These are phyloP conservation scores for Lissocephala sabroskyi DNA, from an alignment of 2,888 invertebrate species.

Conservation along the genomic window DNA sequence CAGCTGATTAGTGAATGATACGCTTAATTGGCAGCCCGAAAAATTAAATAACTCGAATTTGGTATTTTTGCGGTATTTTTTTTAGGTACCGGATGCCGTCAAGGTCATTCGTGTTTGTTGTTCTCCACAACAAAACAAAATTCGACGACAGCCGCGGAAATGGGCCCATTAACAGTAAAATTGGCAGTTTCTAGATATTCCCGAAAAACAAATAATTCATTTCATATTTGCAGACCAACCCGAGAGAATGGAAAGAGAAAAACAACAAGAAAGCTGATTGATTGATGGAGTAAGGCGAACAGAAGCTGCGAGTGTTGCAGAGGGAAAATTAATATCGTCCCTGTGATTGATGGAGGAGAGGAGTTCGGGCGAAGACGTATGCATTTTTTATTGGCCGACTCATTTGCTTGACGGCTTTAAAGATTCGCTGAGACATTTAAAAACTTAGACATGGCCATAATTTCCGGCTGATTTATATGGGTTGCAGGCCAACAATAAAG, in stretches of 20 bases:
- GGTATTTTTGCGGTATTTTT: not conserved
- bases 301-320: no score
- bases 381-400: no score
- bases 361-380: no score
- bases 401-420: no score
- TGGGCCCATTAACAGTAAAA: not conserved
- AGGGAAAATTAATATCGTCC: no score
- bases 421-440: no score
- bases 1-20: no score
- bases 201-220: conserved; percentile 1
- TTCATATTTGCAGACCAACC: not conserved
- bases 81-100: conserved; percentile 41
- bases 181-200: not conserved
- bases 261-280: not conserved
- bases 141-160: not conserved
- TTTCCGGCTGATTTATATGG: not conserved
- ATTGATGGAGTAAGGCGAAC: conserved; percentile 4
- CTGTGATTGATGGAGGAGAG: no score
- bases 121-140: not conserved
- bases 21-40: no score
- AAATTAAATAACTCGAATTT: no score
- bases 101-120: conserved; percentile 53
- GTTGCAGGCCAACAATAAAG: not conserved
- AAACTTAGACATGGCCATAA: no score
- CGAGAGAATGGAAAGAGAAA: not conserved